Conservation (phyloP, 1,140 invertebrate genomes). For the Euwallacea fornicatus region DNA sequence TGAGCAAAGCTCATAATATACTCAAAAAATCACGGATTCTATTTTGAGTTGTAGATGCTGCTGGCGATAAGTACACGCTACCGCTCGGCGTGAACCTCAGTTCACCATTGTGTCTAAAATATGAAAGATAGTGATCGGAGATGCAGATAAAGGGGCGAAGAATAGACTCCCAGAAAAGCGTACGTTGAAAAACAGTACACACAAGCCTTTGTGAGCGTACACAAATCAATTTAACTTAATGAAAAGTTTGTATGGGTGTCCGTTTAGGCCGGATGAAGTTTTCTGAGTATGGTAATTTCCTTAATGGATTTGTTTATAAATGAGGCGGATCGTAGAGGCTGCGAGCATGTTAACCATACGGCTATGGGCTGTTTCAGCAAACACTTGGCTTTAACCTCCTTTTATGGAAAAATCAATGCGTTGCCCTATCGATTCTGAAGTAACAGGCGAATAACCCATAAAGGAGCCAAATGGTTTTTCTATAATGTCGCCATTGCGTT, state of each 20-base stretch:
- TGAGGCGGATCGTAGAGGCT: neutral
- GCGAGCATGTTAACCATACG: no score
- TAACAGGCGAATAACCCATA: no score
- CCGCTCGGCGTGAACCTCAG: constrained; percentile 47
- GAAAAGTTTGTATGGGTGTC: constrained; percentile 40
- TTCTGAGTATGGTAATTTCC: constrained; percentile 36
- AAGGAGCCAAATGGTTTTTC: no score
- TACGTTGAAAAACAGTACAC: constrained; percentile 39
- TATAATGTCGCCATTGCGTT: no score
- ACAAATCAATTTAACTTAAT: constrained; percentile 48
- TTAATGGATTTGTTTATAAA: constrained; percentile 32
- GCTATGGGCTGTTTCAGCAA: no score
- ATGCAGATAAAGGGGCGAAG: constrained; percentile 45
- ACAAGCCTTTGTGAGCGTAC: constrained; percentile 37
- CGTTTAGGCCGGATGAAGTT: constrained; percentile 29
- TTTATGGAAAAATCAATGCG: no score
- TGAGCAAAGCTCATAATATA: constrained; percentile 4
- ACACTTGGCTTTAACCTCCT: no score
- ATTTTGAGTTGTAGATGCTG: constrained; percentile 42
- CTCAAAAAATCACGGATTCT: constrained; percentile 18
- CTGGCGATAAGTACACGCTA: constrained; percentile 42
- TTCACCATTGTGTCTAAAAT: constrained; percentile 51
- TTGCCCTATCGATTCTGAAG: no score
- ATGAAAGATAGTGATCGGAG: constrained; percentile 50
- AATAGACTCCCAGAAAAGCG: constrained; percentile 43